Conservation (phyloP, 2,113 vertebrate species). For the Zosterops hypoxanthus region DNA sequence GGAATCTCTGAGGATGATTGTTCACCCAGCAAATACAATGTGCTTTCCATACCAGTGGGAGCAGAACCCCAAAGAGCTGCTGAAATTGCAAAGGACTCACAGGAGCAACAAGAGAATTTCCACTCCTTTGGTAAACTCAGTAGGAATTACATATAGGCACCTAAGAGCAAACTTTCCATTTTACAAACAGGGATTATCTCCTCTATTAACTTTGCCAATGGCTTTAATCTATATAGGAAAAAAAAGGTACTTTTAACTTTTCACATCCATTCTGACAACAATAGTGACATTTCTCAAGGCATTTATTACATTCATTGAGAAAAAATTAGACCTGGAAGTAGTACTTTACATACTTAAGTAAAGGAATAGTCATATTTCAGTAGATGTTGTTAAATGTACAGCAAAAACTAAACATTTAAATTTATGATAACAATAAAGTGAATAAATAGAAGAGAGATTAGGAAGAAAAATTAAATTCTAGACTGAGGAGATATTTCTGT, state of each 20-base stretch:
- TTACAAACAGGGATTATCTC: not conserved
- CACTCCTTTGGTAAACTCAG: not conserved
- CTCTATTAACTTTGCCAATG: not conserved
- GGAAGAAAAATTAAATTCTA: not conserved
- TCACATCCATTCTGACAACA: not conserved
- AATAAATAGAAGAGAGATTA: not conserved
- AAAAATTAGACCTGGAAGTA: not conserved
- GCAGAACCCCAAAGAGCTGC: not conserved
- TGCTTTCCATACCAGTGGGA: not conserved
- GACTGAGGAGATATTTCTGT: not conserved
- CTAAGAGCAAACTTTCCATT: not conserved
- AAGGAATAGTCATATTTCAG: not conserved
- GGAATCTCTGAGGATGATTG: not conserved
- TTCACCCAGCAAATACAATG: not conserved
- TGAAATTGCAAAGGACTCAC: not conserved
- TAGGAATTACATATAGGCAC: not conserved
- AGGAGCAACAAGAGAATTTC: not conserved
- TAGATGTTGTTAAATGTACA: not conserved
- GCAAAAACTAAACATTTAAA: not conserved
- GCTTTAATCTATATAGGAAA: not conserved
- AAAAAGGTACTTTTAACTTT: not conserved
- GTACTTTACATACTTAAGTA: not conserved
- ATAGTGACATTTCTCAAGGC: not conserved
- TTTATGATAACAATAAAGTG: constrained; percentile 20
- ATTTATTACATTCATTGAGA: not conserved